Conservation (phyloP, 2,797 vertebrate species). For the Amazonetta brasiliensis region DNA sequence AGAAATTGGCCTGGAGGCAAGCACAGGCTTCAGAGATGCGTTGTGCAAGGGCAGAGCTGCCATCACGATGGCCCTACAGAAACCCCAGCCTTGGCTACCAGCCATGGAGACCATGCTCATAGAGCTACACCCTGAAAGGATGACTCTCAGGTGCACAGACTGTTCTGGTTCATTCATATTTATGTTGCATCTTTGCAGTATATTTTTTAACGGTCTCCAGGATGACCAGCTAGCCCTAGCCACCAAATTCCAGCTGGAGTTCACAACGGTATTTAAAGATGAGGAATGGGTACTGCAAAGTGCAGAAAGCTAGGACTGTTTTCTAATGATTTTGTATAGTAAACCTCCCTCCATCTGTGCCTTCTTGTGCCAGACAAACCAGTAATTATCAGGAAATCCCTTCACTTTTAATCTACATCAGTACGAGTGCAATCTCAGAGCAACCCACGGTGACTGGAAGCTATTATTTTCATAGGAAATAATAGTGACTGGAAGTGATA, state of each 20-base stretch:
- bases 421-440: slow-evolving; percentile 63
- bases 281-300: background rate
- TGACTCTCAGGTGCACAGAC: background rate
- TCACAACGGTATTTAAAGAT: background rate
- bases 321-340: slow-evolving; percentile 5
- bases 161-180: background rate
- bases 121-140: background rate
- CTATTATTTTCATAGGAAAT: slow-evolving; percentile 72
- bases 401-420: slow-evolving; percentile 68
- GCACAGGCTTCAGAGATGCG: background rate
- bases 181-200: background rate
- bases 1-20: background rate
- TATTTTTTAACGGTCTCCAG: background rate
- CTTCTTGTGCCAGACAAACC: slow-evolving; percentile 55
- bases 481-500: slow-evolving; percentile 76
- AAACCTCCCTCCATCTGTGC: slow-evolving; percentile 31
- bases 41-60: background rate
- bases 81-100: background rate
- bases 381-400: slow-evolving; percentile 71
- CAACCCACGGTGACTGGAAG: slow-evolving; percentile 72
- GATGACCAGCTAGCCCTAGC: background rate
- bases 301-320: slow-evolving; percentile 4
- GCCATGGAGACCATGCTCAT: background rate
- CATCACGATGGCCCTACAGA: background rate
- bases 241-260: background rate